Conservation (phyloP, 2,888 invertebrate species). For the Cerastis rubricosa region DNA sequence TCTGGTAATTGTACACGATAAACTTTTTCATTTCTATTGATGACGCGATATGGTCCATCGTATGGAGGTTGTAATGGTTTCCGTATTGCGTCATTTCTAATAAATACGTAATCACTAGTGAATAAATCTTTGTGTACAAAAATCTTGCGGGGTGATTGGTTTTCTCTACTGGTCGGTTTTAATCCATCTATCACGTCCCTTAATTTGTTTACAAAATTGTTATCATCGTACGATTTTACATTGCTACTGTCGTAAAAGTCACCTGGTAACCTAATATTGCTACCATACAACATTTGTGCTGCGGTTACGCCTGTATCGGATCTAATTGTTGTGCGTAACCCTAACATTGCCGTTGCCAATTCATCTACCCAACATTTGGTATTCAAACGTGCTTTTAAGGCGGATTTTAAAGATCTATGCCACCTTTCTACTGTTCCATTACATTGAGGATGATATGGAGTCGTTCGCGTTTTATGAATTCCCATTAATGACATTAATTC, state of each 20-base stretch:
- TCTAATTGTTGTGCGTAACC: not conserved
- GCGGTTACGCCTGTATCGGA: not conserved
- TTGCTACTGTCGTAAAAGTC: slow-evolving; percentile 6
- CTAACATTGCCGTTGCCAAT: slow-evolving; percentile 4
- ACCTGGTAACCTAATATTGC: not conserved
- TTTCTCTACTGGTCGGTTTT: not conserved
- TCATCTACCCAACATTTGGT: slow-evolving; percentile 1
- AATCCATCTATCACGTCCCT: not conserved
- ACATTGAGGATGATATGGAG: slow-evolving; percentile 1
- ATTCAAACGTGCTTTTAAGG: too few species aligned
- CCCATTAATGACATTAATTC: slow-evolving; percentile 4
- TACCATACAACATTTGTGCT: not conserved
- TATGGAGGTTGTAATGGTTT: slow-evolving; percentile 7
- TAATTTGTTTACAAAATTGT: not conserved
- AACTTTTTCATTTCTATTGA: slow-evolving; percentile 1
- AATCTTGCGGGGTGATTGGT: not conserved
- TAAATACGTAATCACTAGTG: not conserved
- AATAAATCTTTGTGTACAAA: slow-evolving; percentile 8
- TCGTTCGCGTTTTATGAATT: not conserved
- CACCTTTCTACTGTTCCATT: not conserved
- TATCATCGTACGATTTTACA: slow-evolving; percentile 2
- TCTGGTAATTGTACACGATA: not conserved
- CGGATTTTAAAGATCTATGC: not conserved
- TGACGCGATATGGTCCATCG: not conserved
- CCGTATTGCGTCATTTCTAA: slow-evolving; percentile 5